Base-by-base conservation (phyloP, 2,797 vertebrate genomes). In the Dromococcyx pavoninus region DNA sequence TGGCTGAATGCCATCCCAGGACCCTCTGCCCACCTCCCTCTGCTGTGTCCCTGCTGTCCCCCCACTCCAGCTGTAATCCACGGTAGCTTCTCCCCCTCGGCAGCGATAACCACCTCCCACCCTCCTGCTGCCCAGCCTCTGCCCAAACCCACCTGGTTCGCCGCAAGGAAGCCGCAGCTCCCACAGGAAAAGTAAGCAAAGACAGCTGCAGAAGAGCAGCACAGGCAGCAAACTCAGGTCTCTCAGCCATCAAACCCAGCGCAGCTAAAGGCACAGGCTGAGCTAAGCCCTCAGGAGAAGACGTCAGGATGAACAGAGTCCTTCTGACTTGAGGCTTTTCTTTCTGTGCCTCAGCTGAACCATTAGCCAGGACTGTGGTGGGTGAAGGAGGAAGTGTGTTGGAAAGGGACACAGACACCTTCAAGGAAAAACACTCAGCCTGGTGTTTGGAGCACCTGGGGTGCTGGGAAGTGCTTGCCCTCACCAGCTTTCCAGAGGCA, bases 381-480 rank as follows among this genome's bases (percentile, higher is more conserved):
- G 33, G 25, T 25, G 54, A 32, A 54, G 10, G 58, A 33, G 6
- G 30, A 53, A 28, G 19, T 13, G 4, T 60, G 5, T 15, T 43
- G 30, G 39, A 58, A 88, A 71, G 48, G 28, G 43, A 57, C 50
- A 39, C 18, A 21, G 21, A 32, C 22, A 41, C 11, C 50, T 81
- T 39, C 25, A 50, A 65, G 64, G 23, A 66, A 54, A 75, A 23
- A 37, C 70, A 19, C 57, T 77, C 62, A n/a, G 33, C 4, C 0
- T 0, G 16, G 18, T 27, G 25, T 23, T 48, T 25, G 0, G 0
- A 79, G 53, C 23, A 11, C 18, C 43, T 30, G 75, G 7, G 2
- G 21, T 66, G 80, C 69, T 60, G 37, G 46, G 70, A 18, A 74
- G 54, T 69, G 5, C 17, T 81, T 74, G 41, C 21, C 50, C 69